Base-by-base conservation (phyloP, 92 coral and sea anemone genomes). In the Hydrozoanthus gracilis region DNA sequence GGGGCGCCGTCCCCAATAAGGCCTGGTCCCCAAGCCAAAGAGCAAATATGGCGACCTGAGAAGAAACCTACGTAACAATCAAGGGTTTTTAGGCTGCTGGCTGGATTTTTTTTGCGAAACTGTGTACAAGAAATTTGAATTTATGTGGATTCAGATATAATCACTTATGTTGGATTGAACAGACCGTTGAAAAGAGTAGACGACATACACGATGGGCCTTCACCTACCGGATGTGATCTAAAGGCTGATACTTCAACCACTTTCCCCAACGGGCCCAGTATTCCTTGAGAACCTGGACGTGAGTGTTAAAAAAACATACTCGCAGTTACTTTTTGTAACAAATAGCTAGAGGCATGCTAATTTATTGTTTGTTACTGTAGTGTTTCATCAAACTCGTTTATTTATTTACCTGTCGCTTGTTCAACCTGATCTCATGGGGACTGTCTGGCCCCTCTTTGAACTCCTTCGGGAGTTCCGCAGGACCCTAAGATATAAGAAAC, bases 231-330 rank as follows among this genome's bases (percentile, higher is more conserved):
- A 96, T 96, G 87, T 96, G 99, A 66, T 96, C 98, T 60, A 96
- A 88, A 7, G 99, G 99, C 76, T 96, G 99, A 61, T 96, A 96
- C 79, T 96, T 96, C 54, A 87, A 86, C 99, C 99, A 96, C 69
- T 89, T 92, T 35, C 99, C 99, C 99, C 99, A 96, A 1, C 99
- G 93, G 15, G 93, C 99, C 99, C 99, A 96, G 91, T 95, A 95
- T 78, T 96, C 98, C 73, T 93, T 96, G 11, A 96, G 94, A 74
- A 96, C 93, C 99, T 96, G 74, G 39, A 27, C 2, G 39, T 27
- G 39, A 27, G 39, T 27, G 39, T 27, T 27, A 27, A 27, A 2
- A 27, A 27, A 27, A 27, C 39, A 27, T 27, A 27, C 39, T 27
- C 39, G 39, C 39, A 27, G 39, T 27, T 27, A 27, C 0, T 27